phyloP scores from a whole-genome alignment of 2,797 vertebrate species.

The Sebastes nivosus region DNA sequence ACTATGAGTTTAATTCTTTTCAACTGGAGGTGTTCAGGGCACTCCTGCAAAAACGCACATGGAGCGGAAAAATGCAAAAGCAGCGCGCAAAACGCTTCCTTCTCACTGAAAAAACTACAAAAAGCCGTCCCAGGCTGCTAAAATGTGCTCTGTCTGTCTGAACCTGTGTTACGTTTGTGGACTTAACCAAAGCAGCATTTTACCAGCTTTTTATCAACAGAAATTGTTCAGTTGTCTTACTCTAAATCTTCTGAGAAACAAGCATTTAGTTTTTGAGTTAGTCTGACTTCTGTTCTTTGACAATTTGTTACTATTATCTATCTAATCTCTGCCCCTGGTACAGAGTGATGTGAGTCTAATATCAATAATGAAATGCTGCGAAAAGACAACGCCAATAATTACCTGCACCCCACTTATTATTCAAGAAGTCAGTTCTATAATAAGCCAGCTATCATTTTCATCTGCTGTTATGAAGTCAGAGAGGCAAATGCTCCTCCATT shows the following conservation, averaged over 20 bases:
- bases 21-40: no score
- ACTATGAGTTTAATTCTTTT: no score
- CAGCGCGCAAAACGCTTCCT: not conserved
- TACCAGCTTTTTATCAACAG: not conserved
- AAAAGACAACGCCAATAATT: slow-evolving; percentile 19
- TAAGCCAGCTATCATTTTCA: slow-evolving; percentile 14
- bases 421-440: slow-evolving; percentile 4
- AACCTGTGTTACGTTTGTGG: not conserved
- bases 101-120: not conserved
- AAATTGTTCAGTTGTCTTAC: not conserved
- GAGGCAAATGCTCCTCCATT: not conserved
- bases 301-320: not conserved
- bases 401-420: slow-evolving; percentile 2
- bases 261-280: not conserved
- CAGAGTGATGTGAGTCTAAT: not conserved
- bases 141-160: not conserved
- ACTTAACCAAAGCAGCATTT: not conserved
- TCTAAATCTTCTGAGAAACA: not conserved
- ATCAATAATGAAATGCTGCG: slow-evolving; percentile 1
- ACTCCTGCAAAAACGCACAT: no score
- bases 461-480: slow-evolving; percentile 7
- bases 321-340: not conserved
- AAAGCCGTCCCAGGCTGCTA: not conserved
- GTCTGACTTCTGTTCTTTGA: not conserved
- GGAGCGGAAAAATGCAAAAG: not conserved